A percentile compares a stretch with the other conserved stretches of the same genome.
These are phyloP conservation scores for Sternotherus odoratus DNA, from an alignment of 2,797 vertebrate species.

Conservation along the genomic window DNA sequence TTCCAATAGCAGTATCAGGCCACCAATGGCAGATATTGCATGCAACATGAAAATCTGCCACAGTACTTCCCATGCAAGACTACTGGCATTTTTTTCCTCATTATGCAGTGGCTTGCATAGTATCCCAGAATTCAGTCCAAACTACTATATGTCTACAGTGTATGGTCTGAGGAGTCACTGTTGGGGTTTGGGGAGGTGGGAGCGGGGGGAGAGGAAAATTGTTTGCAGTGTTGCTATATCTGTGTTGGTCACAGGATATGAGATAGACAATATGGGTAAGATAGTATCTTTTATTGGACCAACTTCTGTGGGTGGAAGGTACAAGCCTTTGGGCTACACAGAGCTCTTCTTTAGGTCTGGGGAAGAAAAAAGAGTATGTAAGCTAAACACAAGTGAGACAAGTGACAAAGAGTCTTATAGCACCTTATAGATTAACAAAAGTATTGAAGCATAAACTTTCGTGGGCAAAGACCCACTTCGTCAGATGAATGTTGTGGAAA, in stretches of 20 bases:
- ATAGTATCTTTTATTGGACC: neutral
- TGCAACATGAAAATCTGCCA: neutral
- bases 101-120: neutral
- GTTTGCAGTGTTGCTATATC: neutral
- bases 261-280: neutral
- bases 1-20: slow-evolving; percentile 3
- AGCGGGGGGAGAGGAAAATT: neutral
- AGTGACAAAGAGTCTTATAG: too few species aligned
- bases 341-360: neutral
- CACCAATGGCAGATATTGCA: neutral
- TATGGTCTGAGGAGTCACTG: neutral
- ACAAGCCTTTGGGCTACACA: neutral
- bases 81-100: neutral
- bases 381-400: neutral
- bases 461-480: too few species aligned
- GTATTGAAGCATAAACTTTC: too few species aligned
- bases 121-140: neutral
- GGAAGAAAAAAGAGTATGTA: neutral
- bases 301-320: neutral
- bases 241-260: neutral
- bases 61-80: neutral
- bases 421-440: too few species aligned
- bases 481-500: too few species aligned
- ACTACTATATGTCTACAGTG: neutral
- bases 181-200: too few species aligned